Evolutionary conservation across 2,888 invertebrate genomes (phyloP), one percentile per base, ranked within the genome.

Genomic region (Chloroclysta siterata): DNA sequence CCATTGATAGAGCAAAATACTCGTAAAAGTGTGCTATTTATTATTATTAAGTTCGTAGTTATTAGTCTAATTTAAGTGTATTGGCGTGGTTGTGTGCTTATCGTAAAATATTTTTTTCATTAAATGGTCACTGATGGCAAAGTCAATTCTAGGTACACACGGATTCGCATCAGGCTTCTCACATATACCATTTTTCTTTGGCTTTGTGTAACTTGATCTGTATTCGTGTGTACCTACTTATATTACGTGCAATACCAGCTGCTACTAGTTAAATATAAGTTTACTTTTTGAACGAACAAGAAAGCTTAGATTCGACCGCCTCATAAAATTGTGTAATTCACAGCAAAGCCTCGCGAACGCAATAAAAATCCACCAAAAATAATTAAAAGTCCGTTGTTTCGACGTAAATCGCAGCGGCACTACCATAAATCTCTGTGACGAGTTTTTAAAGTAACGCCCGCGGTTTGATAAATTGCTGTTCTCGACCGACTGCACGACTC

Each of bases 371-470:
- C 53, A 22, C 28, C 53, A 8, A 60, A 63, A 71, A 71, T 76
- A 79, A 75, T 76, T 76, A 77, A 69, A 72, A 70, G 51, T 70
- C 61, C 53, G 68, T 53, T 65, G 63, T 63, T 75, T 72, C 64
- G 74, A 68, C 68, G 70, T 69, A 72, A 72, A 73, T 73, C 73
- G 69, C 60, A 59, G 54, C 60, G 63, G 59, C 53, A 39, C 65
- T 46, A 53, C 60, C 71, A 77, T 82, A 81, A 83, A 84, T 83
- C 79, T 79, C 61, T 51, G 73, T 71, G 82, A 79, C 79, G 81
- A 82, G 79, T 80, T 80, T 75, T 79, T 73, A 78, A 76, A 79
- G 76, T 72, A 75, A 73, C 72, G 60, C 62, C 64, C 54, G 62
- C 65, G 67, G 66, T 72, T 74, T 78, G 80, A 83, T 79, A 76